Evolutionary conservation across 2,888 invertebrate genomes (phyloP).

Genomic region (Heliconius ethilla): DNA sequence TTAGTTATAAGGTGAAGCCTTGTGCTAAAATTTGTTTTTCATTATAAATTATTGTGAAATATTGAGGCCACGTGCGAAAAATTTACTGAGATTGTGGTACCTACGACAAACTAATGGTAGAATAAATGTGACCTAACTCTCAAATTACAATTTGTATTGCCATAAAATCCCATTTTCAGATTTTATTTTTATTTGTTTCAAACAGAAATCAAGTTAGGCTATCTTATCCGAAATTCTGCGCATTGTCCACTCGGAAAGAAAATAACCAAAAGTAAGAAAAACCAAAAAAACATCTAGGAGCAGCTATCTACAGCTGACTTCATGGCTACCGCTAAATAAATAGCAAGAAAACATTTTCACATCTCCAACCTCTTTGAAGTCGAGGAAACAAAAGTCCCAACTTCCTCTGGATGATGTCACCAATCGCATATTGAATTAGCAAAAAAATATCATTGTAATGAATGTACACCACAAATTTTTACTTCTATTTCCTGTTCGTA

Average conservation of each 20-base stretch:
- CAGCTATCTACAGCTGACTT: too few species aligned
- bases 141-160: too few species aligned
- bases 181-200: too few species aligned
- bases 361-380: conserved; percentile 51
- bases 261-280: too few species aligned
- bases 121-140: too few species aligned
- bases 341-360: conserved; percentile 31
- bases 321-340: background rate
- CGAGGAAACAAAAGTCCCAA: conserved; percentile 46
- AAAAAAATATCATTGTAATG: conserved; percentile 44
- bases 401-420: conserved; percentile 51
- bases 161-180: too few species aligned
- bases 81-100: background rate
- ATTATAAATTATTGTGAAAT: conserved; percentile 2
- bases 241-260: too few species aligned
- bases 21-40: background rate
- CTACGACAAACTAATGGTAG: background rate
- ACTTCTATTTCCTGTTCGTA: conserved; percentile 40
- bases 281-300: too few species aligned
- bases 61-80: background rate
- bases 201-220: too few species aligned
- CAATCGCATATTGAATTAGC: conserved; percentile 46
- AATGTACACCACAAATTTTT: conserved; percentile 35
- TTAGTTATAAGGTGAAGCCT: background rate
- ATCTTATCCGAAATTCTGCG: too few species aligned